These are phyloP conservation scores for Malurus splendens DNA, from an alignment of 2,797 vertebrate species.

Conservation along the genomic window DNA sequence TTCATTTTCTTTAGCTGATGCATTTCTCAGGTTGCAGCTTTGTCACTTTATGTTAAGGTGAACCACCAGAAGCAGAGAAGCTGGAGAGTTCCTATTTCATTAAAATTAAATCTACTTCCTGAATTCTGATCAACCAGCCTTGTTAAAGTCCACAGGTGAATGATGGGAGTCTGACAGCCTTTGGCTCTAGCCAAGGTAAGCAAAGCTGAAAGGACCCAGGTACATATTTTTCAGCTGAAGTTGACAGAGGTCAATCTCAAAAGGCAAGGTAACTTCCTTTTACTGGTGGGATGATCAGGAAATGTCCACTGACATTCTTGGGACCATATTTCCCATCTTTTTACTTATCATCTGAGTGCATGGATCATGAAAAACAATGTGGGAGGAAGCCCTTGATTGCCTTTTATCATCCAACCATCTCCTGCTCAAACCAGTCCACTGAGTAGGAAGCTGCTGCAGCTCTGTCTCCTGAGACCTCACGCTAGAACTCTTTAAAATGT, in stretches of 20 bases:
- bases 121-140: background rate
- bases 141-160: background rate
- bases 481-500: background rate
- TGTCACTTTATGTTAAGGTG: background rate
- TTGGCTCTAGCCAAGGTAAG: background rate
- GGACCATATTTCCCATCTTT: background rate
- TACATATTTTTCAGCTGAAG: background rate
- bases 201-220: background rate
- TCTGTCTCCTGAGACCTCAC: background rate
- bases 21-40: background rate
- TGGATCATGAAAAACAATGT: background rate
- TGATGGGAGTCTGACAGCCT: background rate
- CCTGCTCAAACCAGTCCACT: background rate
- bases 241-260: background rate
- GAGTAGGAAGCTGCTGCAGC: background rate
- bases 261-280: background rate
- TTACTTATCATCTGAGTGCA: background rate
- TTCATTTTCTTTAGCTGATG: background rate
- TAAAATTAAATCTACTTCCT: background rate
- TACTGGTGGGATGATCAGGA: background rate
- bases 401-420: background rate
- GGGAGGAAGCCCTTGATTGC: background rate
- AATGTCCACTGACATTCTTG: background rate
- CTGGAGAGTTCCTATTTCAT: background rate
- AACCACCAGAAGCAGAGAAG: background rate